These are phyloP conservation scores for Drosophila lacertosa DNA, from an alignment of 1,140 invertebrate species.

Conservation along the genomic window DNA sequence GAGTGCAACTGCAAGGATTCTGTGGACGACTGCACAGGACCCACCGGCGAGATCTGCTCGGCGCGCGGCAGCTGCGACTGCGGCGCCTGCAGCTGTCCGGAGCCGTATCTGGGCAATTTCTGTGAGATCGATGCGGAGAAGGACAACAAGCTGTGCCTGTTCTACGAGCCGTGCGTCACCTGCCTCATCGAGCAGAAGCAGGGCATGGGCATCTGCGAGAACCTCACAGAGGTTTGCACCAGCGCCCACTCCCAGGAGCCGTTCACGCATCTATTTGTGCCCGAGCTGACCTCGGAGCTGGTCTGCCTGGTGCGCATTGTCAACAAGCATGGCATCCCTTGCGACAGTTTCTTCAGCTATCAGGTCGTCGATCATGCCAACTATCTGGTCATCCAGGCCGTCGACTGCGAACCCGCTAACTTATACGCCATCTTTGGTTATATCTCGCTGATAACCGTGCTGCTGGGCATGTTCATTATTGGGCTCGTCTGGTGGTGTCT, in stretches of 20 bases:
- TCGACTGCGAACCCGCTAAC: slow-evolving; percentile 79
- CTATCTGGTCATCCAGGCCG: slow-evolving; percentile 82
- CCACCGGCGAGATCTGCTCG: slow-evolving; percentile 87
- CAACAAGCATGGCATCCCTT: slow-evolving; percentile 84
- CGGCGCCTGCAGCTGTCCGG: slow-evolving; percentile 89
- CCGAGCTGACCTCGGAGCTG: slow-evolving; percentile 51
- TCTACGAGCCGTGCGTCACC: slow-evolving; percentile 77
- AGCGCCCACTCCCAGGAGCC: slow-evolving; percentile 47
- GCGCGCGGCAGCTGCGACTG: slow-evolving; percentile 88
- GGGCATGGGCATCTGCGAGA: slow-evolving; percentile 52
- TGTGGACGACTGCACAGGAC: slow-evolving; percentile 59
- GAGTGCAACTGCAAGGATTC: slow-evolving; percentile 68
- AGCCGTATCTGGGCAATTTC: slow-evolving; percentile 63
- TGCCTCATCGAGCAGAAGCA: slow-evolving; percentile 70
- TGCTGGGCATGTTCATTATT: slow-evolving; percentile 84
- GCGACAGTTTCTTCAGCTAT: slow-evolving; percentile 85
- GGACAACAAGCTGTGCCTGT: slow-evolving; percentile 78
- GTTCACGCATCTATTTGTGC: slow-evolving; percentile 61
- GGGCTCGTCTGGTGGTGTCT: slow-evolving; percentile 83
- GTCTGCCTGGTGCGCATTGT: slow-evolving; percentile 83
- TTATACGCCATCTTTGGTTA: slow-evolving; percentile 64
- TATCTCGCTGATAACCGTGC: slow-evolving; percentile 84
- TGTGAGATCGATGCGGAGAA: slow-evolving; percentile 71
- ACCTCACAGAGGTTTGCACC: slow-evolving; percentile 62
- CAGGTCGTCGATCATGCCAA: slow-evolving; percentile 73